Conservation (phyloP, 1,140 invertebrate species). For the Saxidomus purpurata region DNA sequence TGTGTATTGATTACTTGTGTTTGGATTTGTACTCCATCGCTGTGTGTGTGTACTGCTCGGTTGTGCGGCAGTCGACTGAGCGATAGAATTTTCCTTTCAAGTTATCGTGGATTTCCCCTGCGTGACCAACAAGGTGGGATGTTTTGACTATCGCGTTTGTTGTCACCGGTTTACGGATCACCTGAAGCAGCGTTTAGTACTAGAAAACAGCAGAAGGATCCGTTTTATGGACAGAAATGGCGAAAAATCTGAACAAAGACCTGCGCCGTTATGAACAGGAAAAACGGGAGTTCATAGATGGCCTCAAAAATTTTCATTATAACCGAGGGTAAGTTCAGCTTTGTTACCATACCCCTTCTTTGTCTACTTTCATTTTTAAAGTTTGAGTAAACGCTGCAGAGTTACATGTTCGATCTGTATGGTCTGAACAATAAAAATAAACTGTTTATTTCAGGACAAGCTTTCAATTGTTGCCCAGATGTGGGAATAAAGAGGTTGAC, state of each 20-base stretch:
- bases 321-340: slow-evolving; percentile 91
- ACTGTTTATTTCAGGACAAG: slow-evolving; percentile 89
- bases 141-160: slow-evolving; percentile 78
- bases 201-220: slow-evolving; percentile 65
- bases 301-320: slow-evolving; percentile 94
- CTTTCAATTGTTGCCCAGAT: slow-evolving; percentile 91
- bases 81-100: slow-evolving; percentile 79
- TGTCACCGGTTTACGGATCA: slow-evolving; percentile 71
- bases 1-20: slow-evolving; percentile 71
- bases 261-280: slow-evolving; percentile 91
- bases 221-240: slow-evolving; percentile 87
- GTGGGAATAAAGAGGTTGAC: slow-evolving; percentile 96
- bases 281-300: slow-evolving; percentile 92
- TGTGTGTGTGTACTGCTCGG: slow-evolving; percentile 72
- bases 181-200: slow-evolving; percentile 64
- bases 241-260: slow-evolving; percentile 91
- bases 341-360: slow-evolving; percentile 27
- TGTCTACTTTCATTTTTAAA: slow-evolving; percentile 47
- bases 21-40: slow-evolving; percentile 58
- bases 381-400: background rate
- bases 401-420: background rate
- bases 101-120: slow-evolving; percentile 83
- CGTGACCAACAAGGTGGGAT: slow-evolving; percentile 78
- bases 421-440: slow-evolving; percentile 29
- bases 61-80: slow-evolving; percentile 75